Percentiles rank a stretch among this genome's conserved stretches.
Evolutionary conservation across 2,888 invertebrate species (phyloP).

Genomic region (Spilosoma lubricipeda): DNA sequence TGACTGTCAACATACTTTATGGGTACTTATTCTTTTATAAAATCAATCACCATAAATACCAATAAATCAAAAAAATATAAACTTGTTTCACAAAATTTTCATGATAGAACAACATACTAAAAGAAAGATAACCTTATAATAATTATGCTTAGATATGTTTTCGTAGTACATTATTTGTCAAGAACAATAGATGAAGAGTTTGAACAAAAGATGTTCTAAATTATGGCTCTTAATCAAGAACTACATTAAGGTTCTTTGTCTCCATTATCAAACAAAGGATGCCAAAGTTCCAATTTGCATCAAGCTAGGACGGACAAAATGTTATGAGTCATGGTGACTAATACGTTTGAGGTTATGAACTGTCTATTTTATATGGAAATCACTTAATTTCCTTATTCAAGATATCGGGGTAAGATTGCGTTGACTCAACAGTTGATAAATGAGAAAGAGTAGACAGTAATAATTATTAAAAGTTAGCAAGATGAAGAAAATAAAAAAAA

Average conservation of each 20-base stretch:
- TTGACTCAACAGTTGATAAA: constrained; percentile 36
- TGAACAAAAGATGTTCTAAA: constrained; percentile 1
- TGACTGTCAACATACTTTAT: too few relatives aligned
- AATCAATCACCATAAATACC: too few relatives aligned
- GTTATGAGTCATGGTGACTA: constrained; percentile 58
- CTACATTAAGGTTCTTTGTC: constrained; percentile 40
- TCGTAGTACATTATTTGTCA: not conserved
- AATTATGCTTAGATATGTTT: not conserved
- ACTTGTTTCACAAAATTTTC: not conserved
- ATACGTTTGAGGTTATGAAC: constrained; percentile 38
- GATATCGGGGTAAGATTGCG: constrained; percentile 29
- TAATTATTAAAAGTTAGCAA: too few relatives aligned
- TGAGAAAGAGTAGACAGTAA: not conserved
- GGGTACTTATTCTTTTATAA: too few relatives aligned
- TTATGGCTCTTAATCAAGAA: constrained; percentile 18
- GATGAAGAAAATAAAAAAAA: too few relatives aligned
- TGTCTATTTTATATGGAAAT: constrained; percentile 48
- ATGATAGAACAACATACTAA: not conserved
- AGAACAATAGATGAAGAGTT: not conserved
- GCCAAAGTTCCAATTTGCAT: constrained; percentile 55
- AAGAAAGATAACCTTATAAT: not conserved
- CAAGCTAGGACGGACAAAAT: constrained; percentile 53
- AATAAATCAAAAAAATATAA: too few relatives aligned
- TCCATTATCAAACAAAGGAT: constrained; percentile 48
- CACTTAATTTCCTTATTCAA: constrained; percentile 42